Base-by-base conservation (phyloP, 2,797 vertebrate genomes). In the Melanotaenia parkinsoni region DNA sequence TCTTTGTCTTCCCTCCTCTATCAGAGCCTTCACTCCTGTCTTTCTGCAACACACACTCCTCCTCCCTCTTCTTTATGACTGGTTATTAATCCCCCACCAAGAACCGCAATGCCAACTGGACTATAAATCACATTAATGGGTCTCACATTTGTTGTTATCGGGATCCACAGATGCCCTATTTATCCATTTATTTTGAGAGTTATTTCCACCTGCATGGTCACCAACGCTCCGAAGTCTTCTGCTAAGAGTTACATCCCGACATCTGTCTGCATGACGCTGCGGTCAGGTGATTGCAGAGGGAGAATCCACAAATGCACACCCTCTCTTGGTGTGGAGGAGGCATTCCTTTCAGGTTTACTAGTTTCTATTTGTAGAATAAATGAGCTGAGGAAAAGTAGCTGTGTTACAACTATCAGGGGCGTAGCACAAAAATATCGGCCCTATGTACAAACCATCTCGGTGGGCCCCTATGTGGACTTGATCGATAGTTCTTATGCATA, bases 91-190 rank as follows among this genome's bases (percentile, higher is more conserved):
- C 79, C 72, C 69, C 79, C 79, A 78, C 77, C 71, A 78, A 63
- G 79, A 80, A 82, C 77, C 64, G 78, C 77, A 74, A 73, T n/a
- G 67, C 81, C 59, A 69, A 60, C 77, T 38, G 77, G 70, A 82
- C 83, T 51, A 83, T 95, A 95, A 95, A 95, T 95, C 92, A 86
- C 78, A 45, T 45, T 64, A 77, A 87, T 74, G 77, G 86, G 28
- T 67, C 75, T 74, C 32, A 72, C 75, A 45, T 78, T 63, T 2
- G 70, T 63, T 5, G 84, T 94, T 94, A 95, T 95, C 94, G 91
- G 84, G 84, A 79, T 88, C 84, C 86, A 33, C 94, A 95, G 95
- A 84, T 79, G 58, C 74, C 59, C 67, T 82, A 72, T 93, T 92
- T 91, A 88, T 83, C 77, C 43, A 77, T 91, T 91, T 89, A 88